Evolutionary conservation across 2,797 vertebrate species (phyloP).

Genomic region (Pteropus rufus): DNA sequence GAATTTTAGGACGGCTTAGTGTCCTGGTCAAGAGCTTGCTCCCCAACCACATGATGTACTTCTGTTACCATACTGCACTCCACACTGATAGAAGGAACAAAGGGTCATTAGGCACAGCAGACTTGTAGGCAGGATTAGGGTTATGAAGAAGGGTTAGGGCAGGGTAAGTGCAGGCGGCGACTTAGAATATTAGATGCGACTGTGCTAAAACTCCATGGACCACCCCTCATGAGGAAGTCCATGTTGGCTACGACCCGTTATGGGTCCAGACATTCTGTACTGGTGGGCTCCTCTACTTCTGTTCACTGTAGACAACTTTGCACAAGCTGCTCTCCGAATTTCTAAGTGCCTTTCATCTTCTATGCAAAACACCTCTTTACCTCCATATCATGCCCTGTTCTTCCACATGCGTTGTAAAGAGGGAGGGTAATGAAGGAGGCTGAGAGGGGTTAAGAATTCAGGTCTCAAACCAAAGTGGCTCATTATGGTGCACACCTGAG

Average conservation of each 20-base stretch:
- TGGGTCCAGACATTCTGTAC: background rate
- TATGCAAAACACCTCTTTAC: background rate
- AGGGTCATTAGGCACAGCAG: background rate
- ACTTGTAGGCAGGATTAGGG: rapidly evolving
- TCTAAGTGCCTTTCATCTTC: background rate
- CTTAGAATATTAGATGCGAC: background rate
- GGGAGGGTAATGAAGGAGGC: background rate
- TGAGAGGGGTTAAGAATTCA: background rate
- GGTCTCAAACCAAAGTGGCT: background rate
- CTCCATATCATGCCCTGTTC: background rate
- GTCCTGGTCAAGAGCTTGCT: background rate
- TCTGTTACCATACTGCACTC: background rate
- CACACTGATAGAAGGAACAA: background rate
- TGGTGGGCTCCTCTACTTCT: background rate
- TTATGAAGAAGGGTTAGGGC: background rate
- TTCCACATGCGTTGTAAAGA: background rate
- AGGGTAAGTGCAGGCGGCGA: background rate
- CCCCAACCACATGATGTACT: background rate
- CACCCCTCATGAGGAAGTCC: background rate
- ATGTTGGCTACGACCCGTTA: background rate
- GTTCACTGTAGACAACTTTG: background rate
- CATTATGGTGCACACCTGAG: background rate
- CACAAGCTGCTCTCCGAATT: background rate
- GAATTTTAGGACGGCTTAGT: background rate
- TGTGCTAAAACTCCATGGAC: background rate